Conservation (phyloP, 35 echinoderm and acorn worm genomes). For the Lytechinus variegatus region DNA sequence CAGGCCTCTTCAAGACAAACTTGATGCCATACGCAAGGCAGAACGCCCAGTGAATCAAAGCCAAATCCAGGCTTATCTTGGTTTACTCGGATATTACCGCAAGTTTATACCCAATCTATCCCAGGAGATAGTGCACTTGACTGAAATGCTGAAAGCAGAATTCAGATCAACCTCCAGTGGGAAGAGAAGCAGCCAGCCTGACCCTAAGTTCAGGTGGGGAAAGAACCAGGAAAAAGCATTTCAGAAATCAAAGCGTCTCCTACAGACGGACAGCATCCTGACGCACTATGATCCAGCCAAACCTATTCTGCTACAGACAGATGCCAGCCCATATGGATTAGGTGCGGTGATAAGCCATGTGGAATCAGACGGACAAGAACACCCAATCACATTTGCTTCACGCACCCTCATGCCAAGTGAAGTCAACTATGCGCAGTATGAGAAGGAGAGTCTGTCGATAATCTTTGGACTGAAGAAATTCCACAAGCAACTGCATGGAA, state of each 20-base stretch:
- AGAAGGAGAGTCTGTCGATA: no score
- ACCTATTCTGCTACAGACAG: no score
- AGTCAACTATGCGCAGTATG: no score
- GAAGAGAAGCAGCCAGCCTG: neutral
- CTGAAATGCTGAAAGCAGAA: slow-evolving; percentile 45
- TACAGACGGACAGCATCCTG: no score
- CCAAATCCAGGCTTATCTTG: slow-evolving; percentile 66
- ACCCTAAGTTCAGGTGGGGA: slow-evolving; percentile 5
- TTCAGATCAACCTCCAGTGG: no score
- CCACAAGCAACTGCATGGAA: no score
- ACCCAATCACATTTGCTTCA: no score
- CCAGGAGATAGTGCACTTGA: slow-evolving; percentile 39
- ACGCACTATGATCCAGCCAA: neutral
- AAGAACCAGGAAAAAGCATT: neutral
- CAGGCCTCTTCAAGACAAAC: slow-evolving; percentile 56
- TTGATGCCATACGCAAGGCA: slow-evolving; percentile 59
- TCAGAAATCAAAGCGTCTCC: neutral
- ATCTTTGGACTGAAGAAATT: no score
- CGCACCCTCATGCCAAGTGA: no score
- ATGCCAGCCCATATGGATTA: no score
- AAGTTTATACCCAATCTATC: slow-evolving; percentile 66
- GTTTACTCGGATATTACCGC: slow-evolving; percentile 63
- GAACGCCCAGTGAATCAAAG: slow-evolving; percentile 52
- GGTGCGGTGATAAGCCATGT: no score
- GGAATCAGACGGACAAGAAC: no score